Evolutionary conservation across 2,888 invertebrate species (phyloP).

Genomic region (Phortica magna): DNA sequence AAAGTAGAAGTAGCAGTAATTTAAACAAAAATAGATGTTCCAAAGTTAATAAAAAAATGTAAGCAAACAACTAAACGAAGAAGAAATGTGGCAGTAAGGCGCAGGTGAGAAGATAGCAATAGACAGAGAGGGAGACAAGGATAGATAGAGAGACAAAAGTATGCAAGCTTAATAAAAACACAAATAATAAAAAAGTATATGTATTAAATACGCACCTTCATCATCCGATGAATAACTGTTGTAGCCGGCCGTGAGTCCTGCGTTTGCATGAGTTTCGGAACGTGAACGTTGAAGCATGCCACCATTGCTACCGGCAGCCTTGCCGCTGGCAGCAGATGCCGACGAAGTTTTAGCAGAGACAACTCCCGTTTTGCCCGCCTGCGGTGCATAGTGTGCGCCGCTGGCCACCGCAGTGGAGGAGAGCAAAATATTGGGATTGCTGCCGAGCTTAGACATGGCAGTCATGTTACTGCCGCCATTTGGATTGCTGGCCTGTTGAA

Average conservation of each 20-base stretch:
- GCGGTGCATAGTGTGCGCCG: constrained; percentile 65
- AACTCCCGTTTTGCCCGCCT: constrained; percentile 54
- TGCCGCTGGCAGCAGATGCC: constrained; percentile 34
- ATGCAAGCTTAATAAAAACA: constrained; percentile 35
- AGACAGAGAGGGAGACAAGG: not conserved
- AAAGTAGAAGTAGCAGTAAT: not conserved
- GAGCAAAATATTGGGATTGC: constrained; percentile 75
- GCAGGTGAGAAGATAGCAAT: not conserved
- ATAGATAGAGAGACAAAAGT: constrained; percentile 16
- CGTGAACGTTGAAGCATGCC: constrained; percentile 77
- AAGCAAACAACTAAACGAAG: constrained; percentile 3
- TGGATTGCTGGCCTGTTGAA: constrained; percentile 77
- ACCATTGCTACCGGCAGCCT: constrained; percentile 41
- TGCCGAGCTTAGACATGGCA: constrained; percentile 76
- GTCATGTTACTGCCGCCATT: constrained; percentile 76
- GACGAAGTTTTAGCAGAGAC: constrained; percentile 32
- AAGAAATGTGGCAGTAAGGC: not conserved
- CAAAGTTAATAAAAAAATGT: constrained; percentile 1
- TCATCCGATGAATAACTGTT: constrained; percentile 94
- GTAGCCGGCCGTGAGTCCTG: constrained; percentile 79
- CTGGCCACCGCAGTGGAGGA: constrained; percentile 71
- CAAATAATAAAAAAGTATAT: constrained; percentile 38
- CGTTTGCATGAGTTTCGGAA: constrained; percentile 79
- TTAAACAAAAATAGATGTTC: not conserved
- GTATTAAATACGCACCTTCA: constrained; percentile 85